These are phyloP conservation scores for Pica pica DNA, from an alignment of 2,113 vertebrate genomes.

Conservation along the genomic window DNA sequence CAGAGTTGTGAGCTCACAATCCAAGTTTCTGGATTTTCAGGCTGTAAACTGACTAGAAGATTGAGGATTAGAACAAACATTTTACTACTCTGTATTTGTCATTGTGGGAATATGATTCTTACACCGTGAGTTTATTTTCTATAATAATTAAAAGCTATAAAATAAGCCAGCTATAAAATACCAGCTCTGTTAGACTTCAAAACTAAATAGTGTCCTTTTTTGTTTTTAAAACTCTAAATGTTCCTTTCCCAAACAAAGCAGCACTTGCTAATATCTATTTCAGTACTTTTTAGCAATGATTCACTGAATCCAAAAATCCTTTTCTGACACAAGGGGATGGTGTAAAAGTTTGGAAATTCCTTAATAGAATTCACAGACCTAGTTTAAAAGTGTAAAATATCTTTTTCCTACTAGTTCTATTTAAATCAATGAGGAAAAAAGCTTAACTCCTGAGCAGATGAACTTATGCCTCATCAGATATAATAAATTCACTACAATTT, in stretches of 20 bases:
- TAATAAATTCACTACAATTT: not conserved
- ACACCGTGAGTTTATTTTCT: not conserved
- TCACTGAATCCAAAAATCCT: not conserved
- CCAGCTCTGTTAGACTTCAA: not conserved
- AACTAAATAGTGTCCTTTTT: not conserved
- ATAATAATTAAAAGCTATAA: not conserved
- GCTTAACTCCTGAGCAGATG: not conserved
- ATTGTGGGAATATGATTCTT: not conserved
- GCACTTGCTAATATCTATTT: not conserved
- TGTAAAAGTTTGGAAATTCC: not conserved
- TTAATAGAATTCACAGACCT: not conserved
- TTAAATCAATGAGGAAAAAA: not conserved
- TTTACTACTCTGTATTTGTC: not conserved
- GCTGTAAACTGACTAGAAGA: not conserved
- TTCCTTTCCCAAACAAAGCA: not conserved
- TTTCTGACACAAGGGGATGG: not conserved
- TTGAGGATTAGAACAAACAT: not conserved
- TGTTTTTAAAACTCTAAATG: not conserved
- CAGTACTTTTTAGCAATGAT: not conserved
- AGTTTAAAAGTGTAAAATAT: not conserved
- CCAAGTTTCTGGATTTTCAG: not conserved
- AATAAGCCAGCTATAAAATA: not conserved
- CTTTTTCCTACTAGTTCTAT: not conserved
- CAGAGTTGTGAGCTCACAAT: not conserved
- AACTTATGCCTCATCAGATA: not conserved